A percentile compares a stretch with the other conserved stretches of the same genome.
Conservation (phyloP, 2,797 vertebrate species). For the Morus bassanus region DNA sequence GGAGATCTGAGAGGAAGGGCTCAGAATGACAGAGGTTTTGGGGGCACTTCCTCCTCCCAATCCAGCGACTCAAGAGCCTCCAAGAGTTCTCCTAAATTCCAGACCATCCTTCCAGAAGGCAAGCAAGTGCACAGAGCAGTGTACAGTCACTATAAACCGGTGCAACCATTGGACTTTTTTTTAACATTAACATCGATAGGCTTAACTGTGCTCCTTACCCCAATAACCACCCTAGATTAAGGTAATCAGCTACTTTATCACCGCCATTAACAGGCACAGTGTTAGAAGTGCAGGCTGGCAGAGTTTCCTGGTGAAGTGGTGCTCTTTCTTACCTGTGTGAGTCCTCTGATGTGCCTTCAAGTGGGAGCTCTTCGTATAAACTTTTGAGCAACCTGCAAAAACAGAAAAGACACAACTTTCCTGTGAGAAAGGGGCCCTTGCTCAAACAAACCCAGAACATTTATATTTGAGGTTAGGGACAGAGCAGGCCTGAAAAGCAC, state of each 20-base stretch:
- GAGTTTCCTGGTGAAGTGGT: neutral
- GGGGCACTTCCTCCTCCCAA: neutral
- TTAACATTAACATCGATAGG: neutral
- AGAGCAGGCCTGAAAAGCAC: neutral
- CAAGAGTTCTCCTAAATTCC: neutral
- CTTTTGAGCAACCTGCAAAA: conserved; percentile 86
- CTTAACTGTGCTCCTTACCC: neutral
- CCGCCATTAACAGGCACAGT: no score
- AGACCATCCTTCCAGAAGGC: neutral
- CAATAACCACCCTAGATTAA: neutral
- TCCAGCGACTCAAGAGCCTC: rapidly evolving
- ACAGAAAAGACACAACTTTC: neutral
- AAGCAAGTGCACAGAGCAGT: neutral
- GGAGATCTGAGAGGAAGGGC: neutral
- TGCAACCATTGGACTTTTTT: neutral
- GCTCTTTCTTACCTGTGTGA: conserved; percentile 86
- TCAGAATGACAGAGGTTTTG: neutral
- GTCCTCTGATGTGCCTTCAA: conserved; percentile 93
- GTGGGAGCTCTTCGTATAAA: conserved; percentile 96
- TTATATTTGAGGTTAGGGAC: neutral
- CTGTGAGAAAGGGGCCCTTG: neutral
- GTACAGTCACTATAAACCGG: neutral
- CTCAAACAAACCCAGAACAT: neutral
- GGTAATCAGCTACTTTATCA: neutral
- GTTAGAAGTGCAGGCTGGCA: neutral